These are phyloP conservation scores for Eupeodes corollae DNA, from an alignment of 1,140 invertebrate species.

Conservation along the genomic window DNA sequence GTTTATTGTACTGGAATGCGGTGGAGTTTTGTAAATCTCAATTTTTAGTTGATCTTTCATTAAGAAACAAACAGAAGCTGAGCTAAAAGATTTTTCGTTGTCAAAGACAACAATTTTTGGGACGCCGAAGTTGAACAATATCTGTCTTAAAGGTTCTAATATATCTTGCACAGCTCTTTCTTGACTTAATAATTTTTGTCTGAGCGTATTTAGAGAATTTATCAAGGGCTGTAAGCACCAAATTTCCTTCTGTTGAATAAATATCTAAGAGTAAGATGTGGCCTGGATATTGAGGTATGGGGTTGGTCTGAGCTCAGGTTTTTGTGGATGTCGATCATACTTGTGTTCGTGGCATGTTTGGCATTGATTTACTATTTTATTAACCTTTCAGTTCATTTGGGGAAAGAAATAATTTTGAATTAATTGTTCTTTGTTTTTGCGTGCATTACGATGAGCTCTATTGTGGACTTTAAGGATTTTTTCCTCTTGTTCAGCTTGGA, in stretches of 20 bases:
- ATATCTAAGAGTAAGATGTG: background rate
- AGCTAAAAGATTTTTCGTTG: background rate
- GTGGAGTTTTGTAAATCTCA: background rate
- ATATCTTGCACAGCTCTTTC: background rate
- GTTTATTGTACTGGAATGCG: too few species aligned
- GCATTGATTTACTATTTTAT: background rate
- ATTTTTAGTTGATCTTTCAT: background rate
- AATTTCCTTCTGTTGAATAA: background rate
- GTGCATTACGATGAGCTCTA: conserved; percentile 3
- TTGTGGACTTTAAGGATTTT: too few species aligned
- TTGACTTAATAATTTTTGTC: background rate
- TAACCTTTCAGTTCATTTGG: background rate
- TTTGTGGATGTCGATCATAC: background rate
- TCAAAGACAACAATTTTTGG: background rate
- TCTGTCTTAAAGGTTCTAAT: background rate
- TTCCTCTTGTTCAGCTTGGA: too few species aligned
- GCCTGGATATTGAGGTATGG: too few species aligned
- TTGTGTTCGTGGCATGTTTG: background rate
- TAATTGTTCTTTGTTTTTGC: conserved; percentile 2
- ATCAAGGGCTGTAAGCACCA: background rate
- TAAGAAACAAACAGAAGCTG: background rate
- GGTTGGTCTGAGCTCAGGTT: background rate
- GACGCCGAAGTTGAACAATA: background rate
- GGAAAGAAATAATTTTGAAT: conserved; percentile 6
- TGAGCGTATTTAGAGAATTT: background rate